Percentiles rank a stretch among this genome's conserved stretches.
Conservation (phyloP, 1,140 invertebrate genomes). For the Drosophila saltans region DNA sequence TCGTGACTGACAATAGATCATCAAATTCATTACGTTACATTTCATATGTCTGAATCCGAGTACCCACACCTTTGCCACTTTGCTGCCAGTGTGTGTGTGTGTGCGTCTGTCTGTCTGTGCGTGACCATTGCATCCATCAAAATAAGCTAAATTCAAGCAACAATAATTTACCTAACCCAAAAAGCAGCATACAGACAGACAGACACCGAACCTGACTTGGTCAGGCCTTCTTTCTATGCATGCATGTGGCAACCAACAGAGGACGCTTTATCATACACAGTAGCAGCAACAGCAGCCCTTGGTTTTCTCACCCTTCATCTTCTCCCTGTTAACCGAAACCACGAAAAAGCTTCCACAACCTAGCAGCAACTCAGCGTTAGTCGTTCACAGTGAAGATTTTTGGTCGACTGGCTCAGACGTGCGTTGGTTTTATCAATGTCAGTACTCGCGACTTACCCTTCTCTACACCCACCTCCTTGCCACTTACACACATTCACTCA, state of each 20-base stretch:
- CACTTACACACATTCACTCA: background rate
- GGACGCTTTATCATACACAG: slow-evolving; percentile 43
- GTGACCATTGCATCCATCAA: slow-evolving; percentile 62
- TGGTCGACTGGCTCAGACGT: slow-evolving; percentile 36
- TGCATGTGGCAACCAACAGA: slow-evolving; percentile 17
- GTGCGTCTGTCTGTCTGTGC: slow-evolving; percentile 31
- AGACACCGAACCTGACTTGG: slow-evolving; percentile 13
- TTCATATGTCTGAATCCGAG: slow-evolving; percentile 71
- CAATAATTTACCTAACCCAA: slow-evolving; percentile 35
- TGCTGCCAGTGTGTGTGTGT: background rate
- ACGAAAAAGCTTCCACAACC: slow-evolving; percentile 19
- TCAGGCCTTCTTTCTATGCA: slow-evolving; percentile 27
- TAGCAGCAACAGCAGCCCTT: slow-evolving; percentile 2
- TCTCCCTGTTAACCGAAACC: slow-evolving; percentile 2
- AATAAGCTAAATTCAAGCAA: slow-evolving; percentile 57
- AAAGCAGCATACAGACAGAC: background rate
- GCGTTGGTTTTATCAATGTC: slow-evolving; percentile 36
- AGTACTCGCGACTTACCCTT: slow-evolving; percentile 9
- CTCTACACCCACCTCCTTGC: background rate
- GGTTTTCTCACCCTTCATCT: background rate
- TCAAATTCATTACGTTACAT: slow-evolving; percentile 80
- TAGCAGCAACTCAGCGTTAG: slow-evolving; percentile 25
- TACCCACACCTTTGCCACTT: slow-evolving; percentile 30
- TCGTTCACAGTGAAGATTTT: slow-evolving; percentile 30
- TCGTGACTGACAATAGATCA: slow-evolving; percentile 70